Conservation (phyloP, 1,140 invertebrate species). For the Drosophila sp. region DNA sequence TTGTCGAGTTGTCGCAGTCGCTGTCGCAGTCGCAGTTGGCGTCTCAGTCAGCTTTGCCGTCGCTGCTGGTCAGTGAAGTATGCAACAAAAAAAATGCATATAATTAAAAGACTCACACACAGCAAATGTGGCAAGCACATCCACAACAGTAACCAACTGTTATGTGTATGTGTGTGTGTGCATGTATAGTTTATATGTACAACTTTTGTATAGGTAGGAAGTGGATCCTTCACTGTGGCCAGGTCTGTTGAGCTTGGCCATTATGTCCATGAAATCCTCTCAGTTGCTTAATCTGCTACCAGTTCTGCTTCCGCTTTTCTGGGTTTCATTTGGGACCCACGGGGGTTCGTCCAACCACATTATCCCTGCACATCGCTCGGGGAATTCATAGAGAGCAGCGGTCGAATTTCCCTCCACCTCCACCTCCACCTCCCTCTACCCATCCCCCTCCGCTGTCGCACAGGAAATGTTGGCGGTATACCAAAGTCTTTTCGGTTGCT, state of each 20-base stretch:
- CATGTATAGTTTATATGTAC: slow-evolving; percentile 2
- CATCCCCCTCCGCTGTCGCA: neutral
- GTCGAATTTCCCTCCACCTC: neutral
- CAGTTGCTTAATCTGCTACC: slow-evolving; percentile 79
- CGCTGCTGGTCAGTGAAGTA: slow-evolving; percentile 52
- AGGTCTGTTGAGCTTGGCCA: slow-evolving; percentile 36
- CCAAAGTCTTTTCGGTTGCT: slow-evolving; percentile 22
- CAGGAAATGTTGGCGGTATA: slow-evolving; percentile 51
- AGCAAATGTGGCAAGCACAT: slow-evolving; percentile 29
- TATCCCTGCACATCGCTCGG: slow-evolving; percentile 66
- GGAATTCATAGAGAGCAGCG: slow-evolving; percentile 47
- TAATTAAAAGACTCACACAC: slow-evolving; percentile 65
- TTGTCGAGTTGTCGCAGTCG: slow-evolving; percentile 17
- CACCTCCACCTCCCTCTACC: no score
- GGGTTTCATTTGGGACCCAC: slow-evolving; percentile 76
- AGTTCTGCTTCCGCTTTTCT: slow-evolving; percentile 72
- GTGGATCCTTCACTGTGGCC: slow-evolving; percentile 12
- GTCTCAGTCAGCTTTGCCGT: no score
- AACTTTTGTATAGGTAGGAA: neutral
- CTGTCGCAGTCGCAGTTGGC: slow-evolving; percentile 7
- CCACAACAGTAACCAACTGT: neutral
- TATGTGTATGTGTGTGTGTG: neutral
- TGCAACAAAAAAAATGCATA: slow-evolving; percentile 75
- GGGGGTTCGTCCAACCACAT: slow-evolving; percentile 55
- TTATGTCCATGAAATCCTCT: slow-evolving; percentile 77